Conservation (phyloP, 2,888 invertebrate genomes). For the Itoplectis maculator region DNA sequence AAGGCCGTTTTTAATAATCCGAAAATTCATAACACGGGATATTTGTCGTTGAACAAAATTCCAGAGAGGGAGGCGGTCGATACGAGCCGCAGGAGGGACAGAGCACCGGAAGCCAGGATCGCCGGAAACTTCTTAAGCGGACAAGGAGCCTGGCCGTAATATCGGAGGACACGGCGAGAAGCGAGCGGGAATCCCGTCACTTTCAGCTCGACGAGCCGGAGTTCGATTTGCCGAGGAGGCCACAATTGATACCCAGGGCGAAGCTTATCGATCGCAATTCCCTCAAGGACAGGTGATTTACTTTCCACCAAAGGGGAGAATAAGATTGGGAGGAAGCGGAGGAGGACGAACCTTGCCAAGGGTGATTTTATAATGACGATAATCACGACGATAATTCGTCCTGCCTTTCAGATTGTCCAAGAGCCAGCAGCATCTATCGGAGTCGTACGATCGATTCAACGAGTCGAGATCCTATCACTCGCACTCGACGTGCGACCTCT, state of each 20-base stretch:
- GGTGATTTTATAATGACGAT: no score
- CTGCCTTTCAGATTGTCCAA: slow-evolving; percentile 80
- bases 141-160: slow-evolving; percentile 92
- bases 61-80: slow-evolving; percentile 77
- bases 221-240: slow-evolving; percentile 88
- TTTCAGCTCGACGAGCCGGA: slow-evolving; percentile 84
- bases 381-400: not conserved
- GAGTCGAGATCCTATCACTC: slow-evolving; percentile 78
- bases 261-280: slow-evolving; percentile 91
- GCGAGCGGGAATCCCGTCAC: slow-evolving; percentile 72
- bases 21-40: not conserved
- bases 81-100: slow-evolving; percentile 76
- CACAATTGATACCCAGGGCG: slow-evolving; percentile 92
- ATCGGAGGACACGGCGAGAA: slow-evolving; percentile 91
- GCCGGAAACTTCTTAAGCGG: slow-evolving; percentile 86
- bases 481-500: slow-evolving; percentile 80
- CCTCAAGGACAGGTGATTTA: slow-evolving; percentile 89
- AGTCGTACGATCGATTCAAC: slow-evolving; percentile 80
- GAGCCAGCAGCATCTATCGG: slow-evolving; percentile 82
- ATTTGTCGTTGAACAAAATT: slow-evolving; percentile 52
- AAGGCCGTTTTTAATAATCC: not conserved
- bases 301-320: not conserved
- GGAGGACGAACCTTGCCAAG: not conserved
- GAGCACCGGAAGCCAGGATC: slow-evolving; percentile 75
- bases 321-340: not conserved